A percentile compares a stretch with the other conserved stretches of the same genome.
These are phyloP conservation scores for Drosophila dunni DNA, from an alignment of 1,140 invertebrate species.

Conservation along the genomic window DNA sequence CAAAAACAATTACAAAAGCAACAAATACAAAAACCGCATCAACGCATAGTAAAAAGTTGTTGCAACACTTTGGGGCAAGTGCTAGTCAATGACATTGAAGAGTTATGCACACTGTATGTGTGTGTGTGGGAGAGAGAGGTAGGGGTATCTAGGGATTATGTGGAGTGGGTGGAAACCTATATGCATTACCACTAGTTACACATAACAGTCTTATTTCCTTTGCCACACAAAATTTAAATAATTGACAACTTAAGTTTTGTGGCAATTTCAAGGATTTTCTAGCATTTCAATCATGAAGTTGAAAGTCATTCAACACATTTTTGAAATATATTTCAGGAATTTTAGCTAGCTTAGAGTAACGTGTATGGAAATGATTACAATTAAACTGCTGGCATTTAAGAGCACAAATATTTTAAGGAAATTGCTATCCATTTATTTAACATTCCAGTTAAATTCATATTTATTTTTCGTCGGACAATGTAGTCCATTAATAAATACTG, in stretches of 20 bases:
- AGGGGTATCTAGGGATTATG: neutral
- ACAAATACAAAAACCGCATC: constrained; percentile 24
- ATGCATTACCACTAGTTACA: constrained; percentile 42
- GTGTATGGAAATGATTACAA: neutral
- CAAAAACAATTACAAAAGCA: constrained; percentile 27
- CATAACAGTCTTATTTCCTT: constrained; percentile 26
- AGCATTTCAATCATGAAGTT: constrained; percentile 34
- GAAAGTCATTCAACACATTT: constrained; percentile 16
- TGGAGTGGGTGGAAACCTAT: neutral
- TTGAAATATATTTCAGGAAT: constrained; percentile 3
- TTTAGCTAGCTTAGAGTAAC: neutral
- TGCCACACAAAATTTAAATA: constrained; percentile 51
- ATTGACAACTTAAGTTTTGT: constrained; percentile 54
- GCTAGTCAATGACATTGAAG: constrained; percentile 69
- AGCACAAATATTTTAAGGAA: too few relatives aligned
- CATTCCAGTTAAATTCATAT: too few relatives aligned
- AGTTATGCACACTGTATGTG: constrained; percentile 26
- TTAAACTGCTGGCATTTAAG: too few relatives aligned
- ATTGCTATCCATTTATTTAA: too few relatives aligned
- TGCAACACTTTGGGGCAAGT: constrained; percentile 65
- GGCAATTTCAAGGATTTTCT: constrained; percentile 30
- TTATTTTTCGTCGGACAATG: too few relatives aligned
- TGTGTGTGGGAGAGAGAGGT: neutral
- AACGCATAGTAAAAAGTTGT: constrained; percentile 45
- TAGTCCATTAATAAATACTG: too few relatives aligned